phyloP scores from a whole-genome alignment of 2,797 vertebrate species.

The Tenualosa thibaudeaui region DNA sequence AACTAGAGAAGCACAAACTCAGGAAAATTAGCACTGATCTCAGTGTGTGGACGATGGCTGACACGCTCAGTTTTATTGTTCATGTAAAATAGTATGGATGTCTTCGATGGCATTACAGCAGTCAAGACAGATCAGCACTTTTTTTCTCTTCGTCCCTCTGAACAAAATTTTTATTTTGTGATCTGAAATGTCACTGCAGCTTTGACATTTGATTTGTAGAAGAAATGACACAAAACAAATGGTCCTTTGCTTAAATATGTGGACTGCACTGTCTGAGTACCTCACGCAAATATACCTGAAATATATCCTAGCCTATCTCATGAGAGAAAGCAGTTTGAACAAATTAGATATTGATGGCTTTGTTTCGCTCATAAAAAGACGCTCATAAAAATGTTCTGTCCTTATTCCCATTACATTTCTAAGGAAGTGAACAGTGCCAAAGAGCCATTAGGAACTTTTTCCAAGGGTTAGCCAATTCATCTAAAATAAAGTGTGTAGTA shows the following conservation, averaged over 20 bases:
- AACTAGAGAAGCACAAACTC: slow-evolving; percentile 12
- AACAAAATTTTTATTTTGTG: neutral
- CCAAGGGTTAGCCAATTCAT: neutral
- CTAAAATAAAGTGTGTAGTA: neutral
- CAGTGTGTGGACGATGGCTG: neutral
- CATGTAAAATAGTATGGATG: neutral
- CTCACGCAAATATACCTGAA: neutral
- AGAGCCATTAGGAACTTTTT: too few relatives aligned
- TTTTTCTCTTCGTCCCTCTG: neutral
- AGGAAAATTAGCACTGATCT: neutral
- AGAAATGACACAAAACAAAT: too few relatives aligned
- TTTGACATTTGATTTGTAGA: neutral
- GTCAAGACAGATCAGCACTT: neutral
- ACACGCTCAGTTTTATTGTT: neutral
- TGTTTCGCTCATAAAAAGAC: neutral
- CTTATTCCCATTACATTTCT: too few relatives aligned
- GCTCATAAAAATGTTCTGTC: too few relatives aligned
- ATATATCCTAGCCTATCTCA: neutral
- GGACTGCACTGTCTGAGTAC: neutral
- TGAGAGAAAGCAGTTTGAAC: neutral
- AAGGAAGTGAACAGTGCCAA: too few relatives aligned
- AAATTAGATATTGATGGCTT: neutral
- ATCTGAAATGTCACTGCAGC: neutral
- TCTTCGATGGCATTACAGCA: neutral
- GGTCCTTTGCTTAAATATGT: too few relatives aligned